phyloP scores from a whole-genome alignment of 2,797 vertebrate genomes.

The Rhinichthys osculus region DNA sequence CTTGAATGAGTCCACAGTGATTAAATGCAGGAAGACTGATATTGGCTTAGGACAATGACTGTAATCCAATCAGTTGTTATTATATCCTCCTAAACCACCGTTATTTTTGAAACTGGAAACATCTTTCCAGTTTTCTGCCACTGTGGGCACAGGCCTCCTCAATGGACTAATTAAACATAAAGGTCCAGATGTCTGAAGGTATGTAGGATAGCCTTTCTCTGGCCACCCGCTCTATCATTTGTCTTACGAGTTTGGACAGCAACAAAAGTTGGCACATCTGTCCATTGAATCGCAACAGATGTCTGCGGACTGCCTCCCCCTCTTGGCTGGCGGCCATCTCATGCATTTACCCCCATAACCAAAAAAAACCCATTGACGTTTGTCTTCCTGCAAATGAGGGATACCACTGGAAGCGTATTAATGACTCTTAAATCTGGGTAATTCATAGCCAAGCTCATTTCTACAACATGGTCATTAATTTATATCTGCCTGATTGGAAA shows the following conservation, averaged over 20 bases:
- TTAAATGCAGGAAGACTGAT: conserved; percentile 32
- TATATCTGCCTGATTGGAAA: conserved; percentile 13
- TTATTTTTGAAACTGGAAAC: conserved; percentile 52
- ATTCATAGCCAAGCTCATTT: conserved; percentile 36
- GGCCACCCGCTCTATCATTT: conserved; percentile 53
- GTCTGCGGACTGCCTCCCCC: conserved; percentile 53
- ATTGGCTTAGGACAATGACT: conserved; percentile 2
- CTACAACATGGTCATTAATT: conserved; percentile 26
- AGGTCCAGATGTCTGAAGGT: conserved; percentile 57
- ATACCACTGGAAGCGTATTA: not conserved
- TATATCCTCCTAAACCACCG: conserved; percentile 18
- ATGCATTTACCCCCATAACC: conserved; percentile 54
- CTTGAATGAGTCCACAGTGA: conserved; percentile 1
- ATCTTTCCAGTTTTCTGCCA: conserved; percentile 24
- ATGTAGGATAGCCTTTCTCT: conserved; percentile 35
- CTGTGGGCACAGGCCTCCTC: conserved; percentile 39
- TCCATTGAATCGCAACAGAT: conserved; percentile 62
- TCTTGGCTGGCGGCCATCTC: conserved; percentile 57
- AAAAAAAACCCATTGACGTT: conserved; percentile 6
- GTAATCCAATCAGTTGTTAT: conserved; percentile 50
- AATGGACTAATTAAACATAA: conserved; percentile 47
- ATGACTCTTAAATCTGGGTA: conserved; percentile 28
- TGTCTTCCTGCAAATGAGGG: conserved; percentile 40
- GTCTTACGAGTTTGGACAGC: conserved; percentile 60
- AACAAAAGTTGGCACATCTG: conserved; percentile 61